Base-by-base conservation (phyloP, 2,797 vertebrate genomes). In the Antennarius maculatus region DNA sequence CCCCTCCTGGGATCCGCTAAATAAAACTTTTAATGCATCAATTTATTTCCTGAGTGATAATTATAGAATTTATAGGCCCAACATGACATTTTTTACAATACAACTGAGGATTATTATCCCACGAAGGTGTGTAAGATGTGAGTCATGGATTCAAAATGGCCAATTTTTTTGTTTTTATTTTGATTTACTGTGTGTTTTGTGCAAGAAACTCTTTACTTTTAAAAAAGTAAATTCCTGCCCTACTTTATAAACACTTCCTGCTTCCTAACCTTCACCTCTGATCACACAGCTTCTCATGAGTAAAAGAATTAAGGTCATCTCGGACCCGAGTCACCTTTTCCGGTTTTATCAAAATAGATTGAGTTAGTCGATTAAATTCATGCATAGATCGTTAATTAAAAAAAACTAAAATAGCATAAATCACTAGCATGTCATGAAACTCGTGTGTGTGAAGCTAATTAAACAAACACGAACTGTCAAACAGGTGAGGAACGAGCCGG, bases 1-100 rank as follows among this genome's bases (percentile, higher is more conserved):
- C 67, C 47, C 51, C 57, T 57, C 49, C 61, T 3, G 51, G 66
- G 51, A 74, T 79, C 61, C 46, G 51, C 18, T 11, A 43, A 71
- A 34, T 34, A 52, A 55, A 54, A 18, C 16, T 60, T 41, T 53
- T 70, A 18, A 55, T 29, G 37, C 9, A 39, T 39, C 10, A 6
- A 61, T 69, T 62, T 9, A 68, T 56, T 72, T 61, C 17, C 52
- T 6, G 1, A 54, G 55, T 70, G 62, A 62, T 34, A 67, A 2
- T 11, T 48, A 37, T 31, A 17, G 29, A 45, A 48, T 55, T 59
- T 43, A 45, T 16, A 29, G 4, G 4, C 17, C 3, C 1, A 23
- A 39, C 15, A 9, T 27, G 17, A 58, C 0, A 6, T 39, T 39
- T 37, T 59, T 23, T n/a, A 12, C 5, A 6, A 5, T 43, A 54